Evolutionary conservation across 2,888 invertebrate genomes (phyloP), one percentile per base, ranked within the genome.

Genomic region (Marasmarcha lunaedactyla): DNA sequence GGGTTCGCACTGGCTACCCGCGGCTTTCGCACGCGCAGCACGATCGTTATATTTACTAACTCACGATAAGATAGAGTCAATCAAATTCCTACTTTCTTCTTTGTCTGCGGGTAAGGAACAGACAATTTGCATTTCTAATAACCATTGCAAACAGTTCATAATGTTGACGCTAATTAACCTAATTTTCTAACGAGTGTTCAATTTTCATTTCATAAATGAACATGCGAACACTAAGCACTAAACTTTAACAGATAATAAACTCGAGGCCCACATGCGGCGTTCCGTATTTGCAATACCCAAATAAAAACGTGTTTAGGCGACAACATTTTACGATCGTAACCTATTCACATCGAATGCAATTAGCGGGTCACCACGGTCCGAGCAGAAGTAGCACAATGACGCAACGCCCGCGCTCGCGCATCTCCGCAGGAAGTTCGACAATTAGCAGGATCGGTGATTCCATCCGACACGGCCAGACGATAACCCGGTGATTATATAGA

Each of bases 281-380:
- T 70, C 65, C 61, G 65, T 51, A 51, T 58, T 59, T 59, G 62
- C 57, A 62, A 60, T 52, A 56, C 47, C 51, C 51, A 63, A 58
- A 60, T 46, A 55, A 55, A 55, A 51, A 54, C 49, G 40, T 46
- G 51, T 55, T 51, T 51, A 56, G 51, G 55, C 57, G 67, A 69
- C 69, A 63, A 58, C 57, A 55, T 59, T 64, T 66, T 59, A 61
- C 58, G 63, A 61, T 59, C 56, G 61, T 62, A 67, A 71, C 70
- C 67, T 68, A 70, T 71, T 65, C 63, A 64, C 61, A 63, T 65
- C 55, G 59, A 58, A 61, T 52, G 62, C 67, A 69, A 71, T 71
- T 71, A 71, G 71, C 65, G 59, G 74, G 74, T 74, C 74, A 72
- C 57, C 61, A 62, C 46, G 3, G 20, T 60, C 62, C 60, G 52